phyloP scores from a whole-genome alignment of 2,113 vertebrate species.

The Dolichotis patagonum region DNA sequence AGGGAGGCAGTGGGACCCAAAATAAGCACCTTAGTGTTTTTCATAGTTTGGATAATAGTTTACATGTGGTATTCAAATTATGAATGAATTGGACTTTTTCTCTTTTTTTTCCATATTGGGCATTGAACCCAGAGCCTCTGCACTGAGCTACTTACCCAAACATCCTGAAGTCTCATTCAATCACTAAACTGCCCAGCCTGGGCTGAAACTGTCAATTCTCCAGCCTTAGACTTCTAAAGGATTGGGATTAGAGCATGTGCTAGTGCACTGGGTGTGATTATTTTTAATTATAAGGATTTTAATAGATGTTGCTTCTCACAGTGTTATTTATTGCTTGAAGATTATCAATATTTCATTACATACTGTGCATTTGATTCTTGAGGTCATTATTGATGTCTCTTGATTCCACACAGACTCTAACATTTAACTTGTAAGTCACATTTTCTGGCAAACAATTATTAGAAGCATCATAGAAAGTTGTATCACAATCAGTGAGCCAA shows the following conservation, averaged over 20 bases:
- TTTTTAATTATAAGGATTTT: neutral
- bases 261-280: neutral
- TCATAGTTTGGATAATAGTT: neutral
- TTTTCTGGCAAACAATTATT: slow-evolving; percentile 70
- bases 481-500: slow-evolving; percentile 48
- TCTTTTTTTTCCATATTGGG: neutral
- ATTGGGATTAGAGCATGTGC: neutral
- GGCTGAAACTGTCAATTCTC: neutral
- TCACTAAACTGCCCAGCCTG: neutral
- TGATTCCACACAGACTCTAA: neutral
- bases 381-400: neutral
- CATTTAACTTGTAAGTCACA: slow-evolving; percentile 34
- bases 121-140: neutral
- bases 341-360: slow-evolving; percentile 48
- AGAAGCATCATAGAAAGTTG: slow-evolving; percentile 57
- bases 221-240: neutral
- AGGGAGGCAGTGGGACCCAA: no score
- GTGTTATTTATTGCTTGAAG: neutral
- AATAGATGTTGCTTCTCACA: neutral
- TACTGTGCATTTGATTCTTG: neutral
- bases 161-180: neutral
- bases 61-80: slow-evolving; percentile 29
- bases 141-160: neutral
- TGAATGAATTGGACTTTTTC: neutral
- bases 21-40: neutral